These are phyloP conservation scores for Cordilura impudica DNA, from an alignment of 2,888 invertebrate genomes.

Conservation along the genomic window DNA sequence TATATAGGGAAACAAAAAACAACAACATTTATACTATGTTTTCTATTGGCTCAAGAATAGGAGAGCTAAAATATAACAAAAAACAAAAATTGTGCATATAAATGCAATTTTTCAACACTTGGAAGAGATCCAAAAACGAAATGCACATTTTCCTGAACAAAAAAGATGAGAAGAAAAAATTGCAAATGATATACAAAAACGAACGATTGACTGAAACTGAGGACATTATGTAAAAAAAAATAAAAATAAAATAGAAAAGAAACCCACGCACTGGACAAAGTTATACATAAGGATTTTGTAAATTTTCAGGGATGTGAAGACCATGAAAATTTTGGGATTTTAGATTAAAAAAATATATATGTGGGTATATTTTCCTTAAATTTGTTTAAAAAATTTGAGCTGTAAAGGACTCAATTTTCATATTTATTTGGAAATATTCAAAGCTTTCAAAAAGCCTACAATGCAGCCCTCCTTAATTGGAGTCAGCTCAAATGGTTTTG, in stretches of 20 bases:
- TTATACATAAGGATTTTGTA: not conserved
- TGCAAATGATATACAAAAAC: not conserved
- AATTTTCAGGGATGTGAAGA: slow-evolving; percentile 9
- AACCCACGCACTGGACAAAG: slow-evolving; percentile 41
- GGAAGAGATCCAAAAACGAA: slow-evolving; percentile 40
- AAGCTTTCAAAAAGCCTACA: no score
- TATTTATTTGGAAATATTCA: no score
- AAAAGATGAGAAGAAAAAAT: slow-evolving; percentile 3
- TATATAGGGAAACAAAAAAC: slow-evolving; percentile 2
- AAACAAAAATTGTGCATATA: slow-evolving; percentile 74
- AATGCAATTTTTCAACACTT: slow-evolving; percentile 72
- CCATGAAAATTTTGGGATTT: not conserved
- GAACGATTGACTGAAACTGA: not conserved
- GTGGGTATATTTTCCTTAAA: no score
- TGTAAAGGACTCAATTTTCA: no score
- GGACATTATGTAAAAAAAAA: slow-evolving; percentile 12
- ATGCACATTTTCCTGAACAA: slow-evolving; percentile 34
- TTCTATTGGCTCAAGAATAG: slow-evolving; percentile 62
- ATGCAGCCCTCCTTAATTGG: no score
- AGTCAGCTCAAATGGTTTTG: no score
- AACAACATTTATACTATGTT: slow-evolving; percentile 48
- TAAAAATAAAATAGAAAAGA: slow-evolving; percentile 5
- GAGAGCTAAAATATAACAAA: slow-evolving; percentile 24
- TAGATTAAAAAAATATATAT: not conserved
- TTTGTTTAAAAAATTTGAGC: no score